Conservation (phyloP, 2,113 vertebrate species). For the Ageneiosus marmoratus region DNA sequence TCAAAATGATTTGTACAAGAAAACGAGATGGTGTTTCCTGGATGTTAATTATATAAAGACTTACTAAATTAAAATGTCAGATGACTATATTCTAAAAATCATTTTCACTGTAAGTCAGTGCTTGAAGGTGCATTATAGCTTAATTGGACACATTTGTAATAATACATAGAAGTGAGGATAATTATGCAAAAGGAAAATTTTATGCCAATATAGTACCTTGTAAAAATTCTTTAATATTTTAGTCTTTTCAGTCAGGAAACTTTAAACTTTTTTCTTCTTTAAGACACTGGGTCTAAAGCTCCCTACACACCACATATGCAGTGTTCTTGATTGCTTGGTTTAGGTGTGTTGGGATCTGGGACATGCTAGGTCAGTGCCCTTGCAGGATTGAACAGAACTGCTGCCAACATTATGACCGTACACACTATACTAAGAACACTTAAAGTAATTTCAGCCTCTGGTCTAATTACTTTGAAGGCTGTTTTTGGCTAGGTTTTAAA, state of each 20-base stretch:
- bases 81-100: neutral
- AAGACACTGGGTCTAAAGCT: neutral
- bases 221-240: neutral
- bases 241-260: neutral
- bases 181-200: neutral
- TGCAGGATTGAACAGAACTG: neutral
- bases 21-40: neutral
- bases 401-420: slow-evolving; percentile 1
- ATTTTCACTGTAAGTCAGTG: neutral
- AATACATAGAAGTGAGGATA: neutral
- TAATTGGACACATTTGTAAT: neutral
- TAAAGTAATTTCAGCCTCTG: slow-evolving; percentile 54
- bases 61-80: slow-evolving; percentile 14
- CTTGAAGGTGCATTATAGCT: neutral
- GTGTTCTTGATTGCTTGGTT: neutral
- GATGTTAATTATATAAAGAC: neutral
- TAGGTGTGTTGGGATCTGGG: neutral
- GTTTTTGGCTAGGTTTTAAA: slow-evolving; percentile 42
- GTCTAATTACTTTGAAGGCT: slow-evolving; percentile 65
- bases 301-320: neutral
- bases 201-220: neutral
- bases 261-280: neutral
- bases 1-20: slow-evolving; percentile 16
- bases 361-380: slow-evolving; percentile 1
- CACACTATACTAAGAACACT: slow-evolving; percentile 17